Base-by-base conservation (phyloP, 2,888 invertebrate genomes). In the Dryomyza anilis region DNA sequence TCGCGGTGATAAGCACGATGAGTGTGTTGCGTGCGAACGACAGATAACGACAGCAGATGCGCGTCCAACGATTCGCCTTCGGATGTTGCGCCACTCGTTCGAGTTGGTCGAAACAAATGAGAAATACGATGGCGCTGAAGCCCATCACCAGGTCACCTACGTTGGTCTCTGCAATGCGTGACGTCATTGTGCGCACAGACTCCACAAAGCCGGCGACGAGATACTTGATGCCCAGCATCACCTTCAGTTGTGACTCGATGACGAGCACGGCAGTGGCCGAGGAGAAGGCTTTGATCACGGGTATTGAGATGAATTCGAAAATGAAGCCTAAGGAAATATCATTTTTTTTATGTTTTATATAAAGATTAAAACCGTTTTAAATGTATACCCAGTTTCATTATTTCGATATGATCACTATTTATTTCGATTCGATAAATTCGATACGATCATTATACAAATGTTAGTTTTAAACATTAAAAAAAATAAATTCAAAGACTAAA, bases 241-340 rank as follows among this genome's bases (percentile, higher is more conserved):
- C 89, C 84, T 92, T 92, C 14, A 93, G 73, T 82, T 95, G 94
- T 3, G 92, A 88, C 60, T 87, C 87, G 58, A 91, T 88, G 69
- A 95, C 93, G 71, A 93, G 89, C 16, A 94, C 83, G 2, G 94
- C 91, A 25, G 93, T 92, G 8, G 93, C 94, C 10, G 93, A 91
- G 53, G 94, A 93, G 83, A 95, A 95, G n/a, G 93, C 94, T 70
- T 90, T 91, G 45, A 92, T 92, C 59, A 94, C 92, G 2, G 94
- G 90, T 69, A 91, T 88, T 3, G 94, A 94, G 67, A 95, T 94
- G 78, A 94, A 90, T 73, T 94, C 92, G 68, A 94, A 91, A 65
- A 94, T 84, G 79, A 94, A 93, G 63, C 94, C 94, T 94, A 75
- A n/a, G n/a, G n/a, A n/a, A n/a, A n/a, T n/a, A n/a, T n/a, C n/a